phyloP scores from a whole-genome alignment of 2,113 vertebrate species.

The Caranx ignobilis region DNA sequence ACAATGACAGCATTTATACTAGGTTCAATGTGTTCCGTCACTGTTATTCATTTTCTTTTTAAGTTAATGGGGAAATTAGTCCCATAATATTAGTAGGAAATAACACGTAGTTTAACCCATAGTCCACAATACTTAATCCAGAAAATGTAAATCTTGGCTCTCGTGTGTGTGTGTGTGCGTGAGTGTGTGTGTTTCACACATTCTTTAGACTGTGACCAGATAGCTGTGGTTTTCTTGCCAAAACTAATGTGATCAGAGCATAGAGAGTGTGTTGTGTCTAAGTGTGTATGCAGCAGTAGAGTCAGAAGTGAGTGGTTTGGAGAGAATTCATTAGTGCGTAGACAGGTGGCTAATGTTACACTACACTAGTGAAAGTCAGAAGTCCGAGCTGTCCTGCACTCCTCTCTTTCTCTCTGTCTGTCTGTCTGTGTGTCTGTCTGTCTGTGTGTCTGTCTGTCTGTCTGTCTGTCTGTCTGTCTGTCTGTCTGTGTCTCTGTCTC shows the following conservation, averaged over 20 bases:
- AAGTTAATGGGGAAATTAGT: background rate
- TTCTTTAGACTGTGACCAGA: slow-evolving; percentile 31
- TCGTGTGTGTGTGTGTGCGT: background rate
- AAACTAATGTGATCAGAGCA: slow-evolving; percentile 63
- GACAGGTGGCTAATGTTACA: slow-evolving; percentile 85
- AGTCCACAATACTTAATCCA: background rate
- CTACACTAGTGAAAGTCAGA: slow-evolving; percentile 79
- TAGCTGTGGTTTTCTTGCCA: slow-evolving; percentile 41
- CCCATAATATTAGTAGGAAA: background rate
- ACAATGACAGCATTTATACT: background rate
- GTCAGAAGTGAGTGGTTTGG: slow-evolving; percentile 78
- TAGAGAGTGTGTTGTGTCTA: slow-evolving; percentile 27
- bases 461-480: too few species aligned
- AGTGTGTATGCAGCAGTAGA: slow-evolving; percentile 38
- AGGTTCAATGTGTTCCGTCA: background rate
- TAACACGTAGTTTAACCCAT: background rate
- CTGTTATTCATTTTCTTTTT: background rate
- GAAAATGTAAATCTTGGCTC: background rate
- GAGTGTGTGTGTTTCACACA: slow-evolving; percentile 6
- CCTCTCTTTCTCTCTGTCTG: slow-evolving; percentile 19
- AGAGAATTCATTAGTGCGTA: slow-evolving; percentile 85
- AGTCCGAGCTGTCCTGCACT: slow-evolving; percentile 62
- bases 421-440: slow-evolving; percentile 16
- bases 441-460: slow-evolving; percentile 18
- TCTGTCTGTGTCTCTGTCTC: slow-evolving; percentile 4